Evolutionary conservation across 2,113 vertebrate species (phyloP), one percentile per base, ranked within the genome.

Genomic region (Pygoscelis adeliae): DNA sequence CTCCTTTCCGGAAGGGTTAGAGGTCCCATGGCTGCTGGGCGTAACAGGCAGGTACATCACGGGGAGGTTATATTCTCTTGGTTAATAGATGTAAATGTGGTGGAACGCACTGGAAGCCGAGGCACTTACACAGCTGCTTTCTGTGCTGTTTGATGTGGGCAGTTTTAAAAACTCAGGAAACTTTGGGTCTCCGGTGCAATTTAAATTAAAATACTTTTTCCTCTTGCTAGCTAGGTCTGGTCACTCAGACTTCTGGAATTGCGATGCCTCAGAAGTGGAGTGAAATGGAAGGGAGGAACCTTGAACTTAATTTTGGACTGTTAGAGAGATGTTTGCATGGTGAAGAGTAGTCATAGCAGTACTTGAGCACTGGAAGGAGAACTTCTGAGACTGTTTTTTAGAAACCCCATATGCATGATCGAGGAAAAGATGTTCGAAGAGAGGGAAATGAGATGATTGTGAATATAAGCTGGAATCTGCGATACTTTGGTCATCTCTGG

Each of bases 161-260:
- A 80, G 53, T 49, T 83, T 32, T n/a, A 13, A 83, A 74, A 25
- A 59, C 25, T 3, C 18, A 42, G 65, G 58, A 6, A 69, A 27
- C 42, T 32, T 13, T 10, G 11, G 0, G 17, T 66, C 15, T 89
- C 6, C 0, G 1, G 5, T 65, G 34, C 6, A 9, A 0, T 34
- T 42, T 38, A 32, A 71, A 38, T 87, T 80, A 6, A 55, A 38
- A 25, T 5, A 36, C 25, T 9, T 63, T 77, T 85, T 61, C 47
- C 46, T 88, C 58, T 66, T 55, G 72, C 52, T 77, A 47, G 53
- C 17, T 36, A 15, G 36, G 16, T 44, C 9, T 76, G 40, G 17
- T 40, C n/a, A 13, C 52, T 52, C 13, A 14, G 56, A 16, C 55
- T 81, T 77, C 76, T 85, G 58, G 72, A 86, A 25, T 76, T 79